Percentiles rank a stretch among this genome's conserved stretches.
Conservation (phyloP, 2,888 invertebrate genomes). For the Leptinotarsa juncta region DNA sequence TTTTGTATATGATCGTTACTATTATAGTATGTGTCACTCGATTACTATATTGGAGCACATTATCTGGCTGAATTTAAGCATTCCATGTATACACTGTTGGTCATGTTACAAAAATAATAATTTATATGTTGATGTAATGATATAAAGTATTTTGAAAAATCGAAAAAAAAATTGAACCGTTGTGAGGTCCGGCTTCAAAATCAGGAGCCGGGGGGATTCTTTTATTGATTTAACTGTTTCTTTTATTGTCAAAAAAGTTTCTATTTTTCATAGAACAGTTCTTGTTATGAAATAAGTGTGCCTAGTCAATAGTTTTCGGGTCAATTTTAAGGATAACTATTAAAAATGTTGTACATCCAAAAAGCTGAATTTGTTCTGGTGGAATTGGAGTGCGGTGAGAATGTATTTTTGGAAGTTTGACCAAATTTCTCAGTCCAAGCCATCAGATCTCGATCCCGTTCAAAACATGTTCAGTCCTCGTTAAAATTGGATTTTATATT, state of each 20-base stretch:
- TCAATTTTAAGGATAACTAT: conserved; percentile 64
- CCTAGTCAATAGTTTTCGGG: conserved; percentile 76
- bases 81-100: conserved; percentile 68
- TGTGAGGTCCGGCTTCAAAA: conserved; percentile 54
- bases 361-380: conserved; percentile 33
- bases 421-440: conserved; percentile 27
- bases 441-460: conserved; percentile 34
- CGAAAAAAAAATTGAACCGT: conserved; percentile 60
- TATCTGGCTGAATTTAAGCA: conserved; percentile 64
- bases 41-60: conserved; percentile 65
- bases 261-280: conserved; percentile 69
- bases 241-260: conserved; percentile 67
- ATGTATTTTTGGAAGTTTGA: conserved; percentile 38
- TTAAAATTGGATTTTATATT: conserved; percentile 59
- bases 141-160: conserved; percentile 66
- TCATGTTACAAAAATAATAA: conserved; percentile 67
- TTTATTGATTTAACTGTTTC: conserved; percentile 61
- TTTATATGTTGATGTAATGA: conserved; percentile 68
- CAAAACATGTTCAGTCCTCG: conserved; percentile 43
- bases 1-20: conserved; percentile 64
- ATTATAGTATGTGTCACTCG: conserved; percentile 58
- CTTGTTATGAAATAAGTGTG: conserved; percentile 74
- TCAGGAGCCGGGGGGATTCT: conserved; percentile 51
- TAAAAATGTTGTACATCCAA: conserved; percentile 38
- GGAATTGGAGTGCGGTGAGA: conserved; percentile 28